Conservation (phyloP, 1,140 invertebrate genomes). For the Bombus sibiricus region DNA sequence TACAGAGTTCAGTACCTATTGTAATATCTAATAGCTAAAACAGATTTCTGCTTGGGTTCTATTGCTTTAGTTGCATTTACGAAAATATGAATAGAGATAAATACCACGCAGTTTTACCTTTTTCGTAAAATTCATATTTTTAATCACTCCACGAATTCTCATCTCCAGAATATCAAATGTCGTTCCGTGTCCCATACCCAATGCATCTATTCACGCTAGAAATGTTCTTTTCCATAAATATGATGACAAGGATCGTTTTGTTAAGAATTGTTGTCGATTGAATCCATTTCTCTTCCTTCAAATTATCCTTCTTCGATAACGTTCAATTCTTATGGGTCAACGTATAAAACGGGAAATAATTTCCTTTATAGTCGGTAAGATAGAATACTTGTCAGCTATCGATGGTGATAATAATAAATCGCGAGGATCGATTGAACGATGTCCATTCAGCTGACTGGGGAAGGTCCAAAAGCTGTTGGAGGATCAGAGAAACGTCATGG, state of each 20-base stretch:
- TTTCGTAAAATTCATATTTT: too few species aligned
- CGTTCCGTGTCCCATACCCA: not conserved
- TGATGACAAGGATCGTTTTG: not conserved
- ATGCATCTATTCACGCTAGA: not conserved
- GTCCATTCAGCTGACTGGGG: not conserved
- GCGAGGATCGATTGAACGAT: not conserved
- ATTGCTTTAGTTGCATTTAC: too few species aligned
- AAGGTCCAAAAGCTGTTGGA: not conserved
- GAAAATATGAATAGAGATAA: too few species aligned
- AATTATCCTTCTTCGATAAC: not conserved
- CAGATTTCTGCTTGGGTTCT: too few species aligned
- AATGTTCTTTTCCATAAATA: not conserved
- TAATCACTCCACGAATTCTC: too few species aligned
- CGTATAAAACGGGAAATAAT: not conserved
- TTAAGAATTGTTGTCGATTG: not conserved
- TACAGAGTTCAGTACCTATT: too few species aligned
- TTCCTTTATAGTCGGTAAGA: not conserved
- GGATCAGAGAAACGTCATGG: not conserved
- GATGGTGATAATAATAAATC: slow-evolving; percentile 13
- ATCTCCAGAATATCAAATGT: too few species aligned
- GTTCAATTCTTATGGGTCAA: not conserved
- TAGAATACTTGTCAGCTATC: not conserved
- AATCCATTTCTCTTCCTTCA: not conserved
- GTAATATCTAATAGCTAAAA: too few species aligned
- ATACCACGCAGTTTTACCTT: too few species aligned